These are phyloP conservation scores for Limnodromus scolopaceus DNA, from an alignment of 2,797 vertebrate genomes.

Conservation along the genomic window DNA sequence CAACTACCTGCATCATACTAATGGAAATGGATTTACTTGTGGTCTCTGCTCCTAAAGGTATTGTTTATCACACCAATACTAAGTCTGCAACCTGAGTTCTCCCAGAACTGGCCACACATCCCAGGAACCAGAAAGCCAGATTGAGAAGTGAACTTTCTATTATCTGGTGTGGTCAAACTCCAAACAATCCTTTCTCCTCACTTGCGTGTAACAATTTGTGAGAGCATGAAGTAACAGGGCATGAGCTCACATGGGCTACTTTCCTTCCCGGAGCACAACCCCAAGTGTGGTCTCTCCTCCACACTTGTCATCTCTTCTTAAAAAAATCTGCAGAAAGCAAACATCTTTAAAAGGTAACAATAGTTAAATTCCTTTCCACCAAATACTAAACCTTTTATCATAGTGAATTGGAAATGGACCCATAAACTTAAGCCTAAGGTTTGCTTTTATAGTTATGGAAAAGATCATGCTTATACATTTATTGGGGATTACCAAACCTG, in stretches of 20 bases:
- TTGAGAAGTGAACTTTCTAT: neutral
- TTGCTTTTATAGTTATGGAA: neutral
- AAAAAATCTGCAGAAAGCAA: neutral
- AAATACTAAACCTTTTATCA: neutral
- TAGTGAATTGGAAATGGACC: neutral
- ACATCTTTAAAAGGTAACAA: neutral
- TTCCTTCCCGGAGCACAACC: neutral
- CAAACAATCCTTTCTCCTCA: neutral
- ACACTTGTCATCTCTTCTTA: neutral
- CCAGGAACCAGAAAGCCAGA: neutral
- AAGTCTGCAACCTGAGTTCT: neutral
- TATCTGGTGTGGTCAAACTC: neutral
- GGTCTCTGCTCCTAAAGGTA: neutral
- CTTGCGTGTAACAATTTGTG: neutral
- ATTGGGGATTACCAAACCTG: neutral
- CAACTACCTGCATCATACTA: neutral
- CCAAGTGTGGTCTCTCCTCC: neutral
- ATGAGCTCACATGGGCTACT: neutral
- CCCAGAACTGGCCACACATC: neutral
- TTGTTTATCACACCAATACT: neutral
- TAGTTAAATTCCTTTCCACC: neutral
- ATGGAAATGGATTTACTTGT: neutral
- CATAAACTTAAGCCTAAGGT: neutral
- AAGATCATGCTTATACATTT: neutral
- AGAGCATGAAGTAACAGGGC: neutral